A percentile compares a stretch with the other conserved stretches of the same genome.
phyloP scores from a whole-genome alignment of 23 tunicate species.

The Phallusia fumigata region DNA sequence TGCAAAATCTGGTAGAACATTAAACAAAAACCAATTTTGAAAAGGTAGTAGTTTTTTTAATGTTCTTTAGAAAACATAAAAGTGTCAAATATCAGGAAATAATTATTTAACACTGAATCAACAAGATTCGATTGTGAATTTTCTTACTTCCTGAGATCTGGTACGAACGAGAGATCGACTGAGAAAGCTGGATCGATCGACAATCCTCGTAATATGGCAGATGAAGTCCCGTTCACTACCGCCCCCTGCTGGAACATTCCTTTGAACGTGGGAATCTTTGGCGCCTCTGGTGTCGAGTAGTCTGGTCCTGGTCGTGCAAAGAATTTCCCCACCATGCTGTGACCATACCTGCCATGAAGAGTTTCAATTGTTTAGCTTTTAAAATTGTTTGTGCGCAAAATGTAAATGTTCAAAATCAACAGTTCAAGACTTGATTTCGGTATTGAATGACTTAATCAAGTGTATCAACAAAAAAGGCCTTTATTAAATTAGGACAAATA shows the following conservation, averaged over 20 bases:
- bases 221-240: slow-evolving; percentile 21
- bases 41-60: too few relatives aligned
- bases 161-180: slow-evolving; percentile 37
- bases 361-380: background rate
- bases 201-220: slow-evolving; percentile 66
- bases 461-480: too few relatives aligned
- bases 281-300: slow-evolving; percentile 18
- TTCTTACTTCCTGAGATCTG: slow-evolving; percentile 43
- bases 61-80: too few relatives aligned
- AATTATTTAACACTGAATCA: too few relatives aligned
- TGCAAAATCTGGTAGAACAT: too few relatives aligned
- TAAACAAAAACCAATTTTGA: too few relatives aligned
- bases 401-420: too few relatives aligned
- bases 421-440: too few relatives aligned
- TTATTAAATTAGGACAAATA: too few relatives aligned
- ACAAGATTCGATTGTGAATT: too few relatives aligned
- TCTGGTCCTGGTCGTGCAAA: slow-evolving; percentile 28
- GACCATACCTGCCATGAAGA: slow-evolving; percentile 49
- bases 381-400: background rate
- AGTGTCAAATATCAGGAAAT: too few relatives aligned
- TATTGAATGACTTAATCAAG: too few relatives aligned
- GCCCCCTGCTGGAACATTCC: slow-evolving; percentile 38
- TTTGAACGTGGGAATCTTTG: slow-evolving; percentile 13
- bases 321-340: slow-evolving; percentile 53
- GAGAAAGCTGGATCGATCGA: slow-evolving; percentile 42